phyloP scores from a whole-genome alignment of 2,888 invertebrate genomes.

The Actias luna region DNA sequence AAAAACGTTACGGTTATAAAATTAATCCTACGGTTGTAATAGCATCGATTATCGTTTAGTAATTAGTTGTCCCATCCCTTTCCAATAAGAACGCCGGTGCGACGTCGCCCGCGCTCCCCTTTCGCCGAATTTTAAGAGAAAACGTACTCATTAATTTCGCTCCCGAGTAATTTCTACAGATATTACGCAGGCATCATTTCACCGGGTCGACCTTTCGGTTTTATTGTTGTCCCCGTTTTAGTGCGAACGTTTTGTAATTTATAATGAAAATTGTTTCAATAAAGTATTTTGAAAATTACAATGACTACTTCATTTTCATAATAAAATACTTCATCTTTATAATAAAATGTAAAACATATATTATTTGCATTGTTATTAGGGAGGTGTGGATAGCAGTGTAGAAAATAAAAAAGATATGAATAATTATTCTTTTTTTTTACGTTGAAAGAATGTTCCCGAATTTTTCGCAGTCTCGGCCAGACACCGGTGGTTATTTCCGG shows the following conservation, averaged over 20 bases:
- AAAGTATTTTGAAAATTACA: constrained; percentile 29
- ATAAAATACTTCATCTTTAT: too few species aligned
- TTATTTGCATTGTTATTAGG: too few species aligned
- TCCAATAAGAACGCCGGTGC: constrained; percentile 26
- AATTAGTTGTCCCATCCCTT: constrained; percentile 33
- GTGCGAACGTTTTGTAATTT: constrained; percentile 26
- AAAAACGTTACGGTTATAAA: not conserved
- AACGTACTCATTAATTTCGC: constrained; percentile 37
- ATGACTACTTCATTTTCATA: constrained; percentile 3
- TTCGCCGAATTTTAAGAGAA: constrained; percentile 19
- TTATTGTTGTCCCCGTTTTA: constrained; percentile 30
- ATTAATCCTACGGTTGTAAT: constrained; percentile 24
- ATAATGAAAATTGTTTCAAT: constrained; percentile 24
- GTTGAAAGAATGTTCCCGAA: not conserved
- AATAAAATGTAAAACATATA: too few species aligned
- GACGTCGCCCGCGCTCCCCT: constrained; percentile 20
- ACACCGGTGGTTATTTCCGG: not conserved
- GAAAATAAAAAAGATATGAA: not conserved
- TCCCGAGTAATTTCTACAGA: constrained; percentile 32
- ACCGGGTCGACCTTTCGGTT: constrained; percentile 25
- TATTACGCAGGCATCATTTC: constrained; percentile 40
- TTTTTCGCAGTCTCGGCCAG: not conserved
- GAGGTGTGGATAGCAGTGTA: too few species aligned
- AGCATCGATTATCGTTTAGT: constrained; percentile 33
- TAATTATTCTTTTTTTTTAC: not conserved